Conservation (phyloP, 2,888 invertebrate species). For the Stenotaenia linearis region DNA sequence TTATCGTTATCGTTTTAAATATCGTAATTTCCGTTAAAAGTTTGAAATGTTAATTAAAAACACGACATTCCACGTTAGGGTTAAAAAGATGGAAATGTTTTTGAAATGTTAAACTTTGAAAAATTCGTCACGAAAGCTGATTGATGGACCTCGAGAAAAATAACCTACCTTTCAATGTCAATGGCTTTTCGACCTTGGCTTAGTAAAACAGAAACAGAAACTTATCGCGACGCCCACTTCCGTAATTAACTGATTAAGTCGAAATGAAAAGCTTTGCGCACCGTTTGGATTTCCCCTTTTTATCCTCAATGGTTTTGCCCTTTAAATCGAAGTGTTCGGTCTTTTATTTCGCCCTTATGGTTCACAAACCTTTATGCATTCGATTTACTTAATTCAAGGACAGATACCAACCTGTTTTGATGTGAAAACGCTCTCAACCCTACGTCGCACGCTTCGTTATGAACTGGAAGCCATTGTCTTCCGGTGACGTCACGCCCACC, state of each 20-base stretch:
- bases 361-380: not conserved
- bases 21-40: no score
- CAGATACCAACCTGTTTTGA: slow-evolving; percentile 17
- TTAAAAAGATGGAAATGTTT: not conserved
- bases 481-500: not conserved
- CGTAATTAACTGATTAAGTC: not conserved
- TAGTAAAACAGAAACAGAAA: slow-evolving; percentile 1
- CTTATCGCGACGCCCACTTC: slow-evolving; percentile 3
- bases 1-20: no score
- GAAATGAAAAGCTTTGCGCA: not conserved
- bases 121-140: not conserved
- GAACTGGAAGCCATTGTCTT: not conserved
- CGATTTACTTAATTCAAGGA: not conserved
- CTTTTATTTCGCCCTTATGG: not conserved
- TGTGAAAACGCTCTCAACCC: not conserved
- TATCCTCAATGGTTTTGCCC: not conserved
- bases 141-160: not conserved
- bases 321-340: not conserved
- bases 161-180: not conserved
- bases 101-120: not conserved
- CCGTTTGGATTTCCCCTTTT: not conserved
- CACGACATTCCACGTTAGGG: not conserved
- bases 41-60: no score
- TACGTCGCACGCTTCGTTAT: not conserved
- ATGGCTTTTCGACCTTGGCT: not conserved